Evolutionary conservation across 1,140 invertebrate species (phyloP).

Genomic region (Drosophila teissieri): DNA sequence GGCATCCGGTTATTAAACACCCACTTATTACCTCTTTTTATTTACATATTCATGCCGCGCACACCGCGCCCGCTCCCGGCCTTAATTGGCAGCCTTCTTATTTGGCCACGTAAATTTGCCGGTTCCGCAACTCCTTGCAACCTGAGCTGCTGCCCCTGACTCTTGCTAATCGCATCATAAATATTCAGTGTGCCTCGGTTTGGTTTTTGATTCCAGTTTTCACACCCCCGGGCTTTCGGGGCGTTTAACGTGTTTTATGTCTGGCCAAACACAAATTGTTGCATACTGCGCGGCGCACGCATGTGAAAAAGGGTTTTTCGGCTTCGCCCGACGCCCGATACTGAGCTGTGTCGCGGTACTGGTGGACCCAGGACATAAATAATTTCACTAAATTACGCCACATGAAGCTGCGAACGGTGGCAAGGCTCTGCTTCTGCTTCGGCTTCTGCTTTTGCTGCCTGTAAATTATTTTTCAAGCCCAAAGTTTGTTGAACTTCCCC

Average conservation of each 20-base stretch:
- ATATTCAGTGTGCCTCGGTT: slow-evolving; percentile 74
- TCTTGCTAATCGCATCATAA: slow-evolving; percentile 81
- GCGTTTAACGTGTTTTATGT: slow-evolving; percentile 80
- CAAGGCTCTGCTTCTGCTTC: not conserved
- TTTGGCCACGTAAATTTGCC: slow-evolving; percentile 66
- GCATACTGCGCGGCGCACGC: slow-evolving; percentile 70
- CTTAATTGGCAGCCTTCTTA: slow-evolving; percentile 78
- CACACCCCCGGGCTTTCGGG: slow-evolving; percentile 72
- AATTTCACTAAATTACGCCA: slow-evolving; percentile 61
- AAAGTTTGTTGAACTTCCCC: slow-evolving; percentile 77
- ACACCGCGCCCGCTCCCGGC: slow-evolving; percentile 47
- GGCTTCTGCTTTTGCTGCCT: not conserved
- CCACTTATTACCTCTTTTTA: slow-evolving; percentile 84
- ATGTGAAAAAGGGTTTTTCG: slow-evolving; percentile 56
- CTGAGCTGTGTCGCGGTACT: not conserved
- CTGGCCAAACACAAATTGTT: slow-evolving; percentile 65
- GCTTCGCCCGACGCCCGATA: slow-evolving; percentile 2
- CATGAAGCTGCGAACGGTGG: slow-evolving; percentile 38
- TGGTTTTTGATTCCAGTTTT: slow-evolving; percentile 77
- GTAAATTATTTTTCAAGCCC: slow-evolving; percentile 15
- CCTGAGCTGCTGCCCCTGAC: slow-evolving; percentile 49
- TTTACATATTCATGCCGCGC: slow-evolving; percentile 82
- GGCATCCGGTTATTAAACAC: slow-evolving; percentile 82
- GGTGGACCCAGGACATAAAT: slow-evolving; percentile 51
- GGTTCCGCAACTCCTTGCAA: slow-evolving; percentile 58